These are phyloP conservation scores for Bolborhynchus lineola DNA, from an alignment of 2,113 vertebrate genomes.

Conservation along the genomic window DNA sequence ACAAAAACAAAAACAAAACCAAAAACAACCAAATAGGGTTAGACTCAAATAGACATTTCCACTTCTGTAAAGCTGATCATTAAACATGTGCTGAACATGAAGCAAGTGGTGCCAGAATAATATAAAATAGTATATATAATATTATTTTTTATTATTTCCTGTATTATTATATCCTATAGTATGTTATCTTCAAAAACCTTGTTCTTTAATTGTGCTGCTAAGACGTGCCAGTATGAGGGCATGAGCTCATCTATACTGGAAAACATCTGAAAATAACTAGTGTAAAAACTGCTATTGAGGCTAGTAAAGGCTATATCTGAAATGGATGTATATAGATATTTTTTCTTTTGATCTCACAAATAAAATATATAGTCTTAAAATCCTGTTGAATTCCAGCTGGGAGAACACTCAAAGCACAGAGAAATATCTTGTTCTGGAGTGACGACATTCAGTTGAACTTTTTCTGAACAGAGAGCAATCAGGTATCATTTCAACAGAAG, in stretches of 20 bases:
- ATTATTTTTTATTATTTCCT: background rate
- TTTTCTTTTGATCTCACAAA: background rate
- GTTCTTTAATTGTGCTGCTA: background rate
- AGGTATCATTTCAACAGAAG: background rate
- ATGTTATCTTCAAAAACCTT: background rate
- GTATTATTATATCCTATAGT: background rate
- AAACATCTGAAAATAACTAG: background rate
- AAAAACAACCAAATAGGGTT: background rate
- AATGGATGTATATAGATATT: background rate
- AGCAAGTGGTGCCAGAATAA: background rate
- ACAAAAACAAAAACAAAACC: background rate
- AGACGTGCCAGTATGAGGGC: background rate
- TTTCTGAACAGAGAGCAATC: background rate
- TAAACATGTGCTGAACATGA: background rate
- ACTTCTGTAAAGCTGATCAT: background rate
- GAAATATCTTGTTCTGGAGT: background rate
- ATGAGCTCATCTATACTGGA: background rate
- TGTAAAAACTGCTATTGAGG: background rate
- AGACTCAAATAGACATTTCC: background rate
- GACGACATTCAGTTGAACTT: background rate
- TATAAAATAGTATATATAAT: background rate
- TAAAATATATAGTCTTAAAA: background rate
- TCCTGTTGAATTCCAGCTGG: background rate
- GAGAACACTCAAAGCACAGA: background rate
- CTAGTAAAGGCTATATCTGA: background rate